phyloP scores from a whole-genome alignment of 2,888 invertebrate species.

The Sinotaia quadrata region DNA sequence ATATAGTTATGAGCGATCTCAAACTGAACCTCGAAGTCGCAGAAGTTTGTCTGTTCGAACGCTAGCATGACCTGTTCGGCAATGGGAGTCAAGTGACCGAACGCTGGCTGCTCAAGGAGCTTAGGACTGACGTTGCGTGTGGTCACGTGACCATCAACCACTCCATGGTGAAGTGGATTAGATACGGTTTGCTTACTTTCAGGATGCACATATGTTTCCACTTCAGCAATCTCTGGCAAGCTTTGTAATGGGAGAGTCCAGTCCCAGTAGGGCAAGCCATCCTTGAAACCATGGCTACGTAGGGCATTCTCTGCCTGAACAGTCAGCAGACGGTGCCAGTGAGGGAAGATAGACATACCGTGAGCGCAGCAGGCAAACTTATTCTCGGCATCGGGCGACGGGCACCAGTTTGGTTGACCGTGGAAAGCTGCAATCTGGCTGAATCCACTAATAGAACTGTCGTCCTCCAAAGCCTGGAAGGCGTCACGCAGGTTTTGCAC shows the following conservation, averaged over 20 bases:
- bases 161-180: slow-evolving; percentile 36
- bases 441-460: slow-evolving; percentile 35
- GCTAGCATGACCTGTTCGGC: slow-evolving; percentile 37
- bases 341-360: slow-evolving; percentile 43
- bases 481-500: slow-evolving; percentile 36
- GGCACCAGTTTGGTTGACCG: slow-evolving; percentile 45
- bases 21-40: slow-evolving; percentile 38
- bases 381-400: slow-evolving; percentile 36
- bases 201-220: slow-evolving; percentile 34
- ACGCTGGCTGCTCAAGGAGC: slow-evolving; percentile 35
- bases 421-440: slow-evolving; percentile 42
- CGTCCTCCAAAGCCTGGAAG: slow-evolving; percentile 27
- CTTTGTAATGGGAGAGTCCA: slow-evolving; percentile 34
- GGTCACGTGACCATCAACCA: slow-evolving; percentile 18
- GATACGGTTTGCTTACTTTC: slow-evolving; percentile 8
- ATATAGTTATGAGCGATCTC: slow-evolving; percentile 44
- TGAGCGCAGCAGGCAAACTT: slow-evolving; percentile 46
- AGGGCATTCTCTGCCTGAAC: slow-evolving; percentile 32
- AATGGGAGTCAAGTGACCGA: slow-evolving; percentile 38
- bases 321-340: slow-evolving; percentile 43
- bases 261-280: slow-evolving; percentile 44
- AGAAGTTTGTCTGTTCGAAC: slow-evolving; percentile 42
- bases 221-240: slow-evolving; percentile 32
- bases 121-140: slow-evolving; percentile 23
- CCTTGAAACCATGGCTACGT: slow-evolving; percentile 14